Evolutionary conservation across 2,888 invertebrate genomes (phyloP).

Genomic region (Seladonia tumulorum): DNA sequence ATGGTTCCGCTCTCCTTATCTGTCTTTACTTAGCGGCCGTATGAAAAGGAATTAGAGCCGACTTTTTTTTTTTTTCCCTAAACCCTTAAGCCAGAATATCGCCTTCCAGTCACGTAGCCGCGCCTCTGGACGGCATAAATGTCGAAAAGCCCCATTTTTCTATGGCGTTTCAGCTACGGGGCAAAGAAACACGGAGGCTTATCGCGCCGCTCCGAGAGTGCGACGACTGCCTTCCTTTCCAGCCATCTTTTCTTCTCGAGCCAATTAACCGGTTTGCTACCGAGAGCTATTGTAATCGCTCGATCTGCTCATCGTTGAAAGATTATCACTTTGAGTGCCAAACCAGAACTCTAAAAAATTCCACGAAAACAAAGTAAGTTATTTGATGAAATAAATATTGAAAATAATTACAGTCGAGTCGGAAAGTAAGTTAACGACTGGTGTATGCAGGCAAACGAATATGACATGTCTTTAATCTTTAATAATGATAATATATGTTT

Average conservation of each 20-base stretch:
- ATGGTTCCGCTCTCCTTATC: constrained; percentile 43
- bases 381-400: no score
- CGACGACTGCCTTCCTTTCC: background rate
- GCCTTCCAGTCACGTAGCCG: constrained; percentile 44
- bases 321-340: no score
- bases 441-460: no score
- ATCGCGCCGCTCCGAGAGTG: background rate
- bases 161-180: background rate
- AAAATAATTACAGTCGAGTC: no score
- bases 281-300: background rate
- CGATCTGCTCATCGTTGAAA: background rate
- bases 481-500: no score
- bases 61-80: constrained; percentile 30
- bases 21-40: constrained; percentile 43
- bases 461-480: no score
- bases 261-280: background rate
- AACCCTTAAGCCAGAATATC: constrained; percentile 42
- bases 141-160: constrained; percentile 37
- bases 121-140: constrained; percentile 3
- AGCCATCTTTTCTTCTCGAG: background rate
- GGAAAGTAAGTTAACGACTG: no score
- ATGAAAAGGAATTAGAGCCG: constrained; percentile 52
- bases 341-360: no score
- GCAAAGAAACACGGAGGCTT: background rate
- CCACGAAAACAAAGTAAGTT: no score